Conservation (phyloP, 2,797 vertebrate genomes). For the Esox lucius region DNA sequence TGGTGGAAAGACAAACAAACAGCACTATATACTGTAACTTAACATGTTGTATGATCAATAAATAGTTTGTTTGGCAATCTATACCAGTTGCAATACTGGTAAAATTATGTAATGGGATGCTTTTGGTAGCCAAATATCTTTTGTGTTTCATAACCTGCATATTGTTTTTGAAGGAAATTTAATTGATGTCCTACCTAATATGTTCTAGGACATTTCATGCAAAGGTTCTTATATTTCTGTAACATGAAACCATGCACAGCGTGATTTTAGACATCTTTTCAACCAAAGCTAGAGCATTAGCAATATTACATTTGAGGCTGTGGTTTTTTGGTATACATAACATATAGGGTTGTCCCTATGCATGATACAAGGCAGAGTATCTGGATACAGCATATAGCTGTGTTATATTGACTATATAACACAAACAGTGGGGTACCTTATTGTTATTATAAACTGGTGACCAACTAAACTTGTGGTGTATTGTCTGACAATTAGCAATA, state of each 20-base stretch:
- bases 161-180: not conserved
- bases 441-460: too few relatives aligned
- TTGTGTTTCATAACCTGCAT: not conserved
- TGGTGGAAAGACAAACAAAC: conserved; percentile 13
- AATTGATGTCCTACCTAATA: not conserved
- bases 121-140: not conserved
- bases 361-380: too few relatives aligned
- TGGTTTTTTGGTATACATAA: too few relatives aligned
- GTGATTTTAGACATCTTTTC: not conserved
- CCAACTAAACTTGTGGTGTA: too few relatives aligned
- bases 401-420: too few relatives aligned
- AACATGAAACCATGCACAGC: not conserved
- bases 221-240: not conserved
- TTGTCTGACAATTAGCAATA: too few relatives aligned
- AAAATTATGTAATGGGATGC: not conserved
- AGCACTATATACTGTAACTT: not conserved
- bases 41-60: not conserved
- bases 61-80: not conserved
- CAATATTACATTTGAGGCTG: too few relatives aligned
- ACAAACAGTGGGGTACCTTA: too few relatives aligned
- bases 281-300: not conserved
- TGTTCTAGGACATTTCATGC: not conserved
- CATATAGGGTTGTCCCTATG: too few relatives aligned
- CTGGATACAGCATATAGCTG: too few relatives aligned
- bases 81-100: not conserved